Evolutionary conservation across 1,140 invertebrate species (phyloP).

Genomic region (Zaprionus vittiger): DNA sequence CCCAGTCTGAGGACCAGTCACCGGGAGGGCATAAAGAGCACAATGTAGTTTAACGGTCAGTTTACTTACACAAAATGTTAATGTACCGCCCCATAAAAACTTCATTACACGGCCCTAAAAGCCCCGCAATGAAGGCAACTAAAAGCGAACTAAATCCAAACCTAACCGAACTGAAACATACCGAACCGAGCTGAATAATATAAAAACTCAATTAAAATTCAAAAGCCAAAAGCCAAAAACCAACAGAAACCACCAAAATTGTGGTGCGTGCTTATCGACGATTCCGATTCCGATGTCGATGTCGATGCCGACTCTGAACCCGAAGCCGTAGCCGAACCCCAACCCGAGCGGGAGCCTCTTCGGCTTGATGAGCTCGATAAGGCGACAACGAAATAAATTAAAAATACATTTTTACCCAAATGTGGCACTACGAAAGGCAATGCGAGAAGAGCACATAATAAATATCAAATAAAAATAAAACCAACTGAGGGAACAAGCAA

Average conservation of each 20-base stretch:
- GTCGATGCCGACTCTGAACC: constrained; percentile 33
- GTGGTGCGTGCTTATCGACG: constrained; percentile 76
- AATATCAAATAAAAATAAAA: constrained; percentile 74
- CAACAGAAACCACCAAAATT: constrained; percentile 34
- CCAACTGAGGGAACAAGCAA: constrained; percentile 14
- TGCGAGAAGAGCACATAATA: constrained; percentile 70
- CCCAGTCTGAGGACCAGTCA: not conserved
- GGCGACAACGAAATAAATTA: constrained; percentile 77
- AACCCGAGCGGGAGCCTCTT: constrained; percentile 33
- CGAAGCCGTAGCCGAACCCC: constrained; percentile 29
- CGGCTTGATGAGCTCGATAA: constrained; percentile 69
- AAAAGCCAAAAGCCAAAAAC: constrained; percentile 37
- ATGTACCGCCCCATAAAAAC: constrained; percentile 60
- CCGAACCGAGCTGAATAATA: constrained; percentile 50
- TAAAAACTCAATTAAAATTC: constrained; percentile 77
- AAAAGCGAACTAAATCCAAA: constrained; percentile 36
- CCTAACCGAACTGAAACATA: constrained; percentile 48
- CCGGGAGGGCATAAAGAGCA: not conserved
- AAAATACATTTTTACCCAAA: constrained; percentile 81
- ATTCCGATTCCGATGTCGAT: constrained; percentile 23
- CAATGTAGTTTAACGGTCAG: constrained; percentile 32
- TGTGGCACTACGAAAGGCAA: constrained; percentile 73
- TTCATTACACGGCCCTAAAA: constrained; percentile 68
- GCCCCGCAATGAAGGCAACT: constrained; percentile 40
- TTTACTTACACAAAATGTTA: constrained; percentile 36